phyloP scores from a whole-genome alignment of 2,797 vertebrate genomes.

The Percopsis omiscomaycus region DNA sequence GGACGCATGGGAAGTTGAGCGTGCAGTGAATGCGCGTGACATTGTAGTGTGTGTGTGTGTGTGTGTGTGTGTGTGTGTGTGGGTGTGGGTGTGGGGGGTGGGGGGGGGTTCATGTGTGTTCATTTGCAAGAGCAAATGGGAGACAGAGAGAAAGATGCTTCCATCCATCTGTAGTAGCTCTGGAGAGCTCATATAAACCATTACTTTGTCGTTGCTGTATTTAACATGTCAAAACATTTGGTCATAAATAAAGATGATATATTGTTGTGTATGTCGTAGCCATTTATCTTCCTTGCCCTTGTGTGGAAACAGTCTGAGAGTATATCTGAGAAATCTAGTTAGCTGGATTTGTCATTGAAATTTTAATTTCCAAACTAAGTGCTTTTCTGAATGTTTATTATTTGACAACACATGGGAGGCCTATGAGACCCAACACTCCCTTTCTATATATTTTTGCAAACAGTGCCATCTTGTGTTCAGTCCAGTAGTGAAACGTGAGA shows the following conservation, averaged over 20 bases:
- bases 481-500: not conserved
- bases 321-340: not conserved
- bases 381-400: no score
- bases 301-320: not conserved
- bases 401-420: not conserved
- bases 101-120: not conserved
- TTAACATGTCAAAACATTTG: conserved; percentile 49
- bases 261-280: conserved; percentile 54
- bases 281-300: conserved; percentile 7
- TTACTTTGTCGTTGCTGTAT: conserved; percentile 59
- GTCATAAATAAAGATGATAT: conserved; percentile 61
- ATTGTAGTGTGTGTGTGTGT: not conserved
- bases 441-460: not conserved
- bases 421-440: not conserved
- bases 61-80: conserved; percentile 11
- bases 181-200: conserved; percentile 54
- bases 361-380: not conserved
- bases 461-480: conserved; percentile 15
- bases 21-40: conserved; percentile 30
- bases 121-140: not conserved
- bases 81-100: conserved; percentile 34
- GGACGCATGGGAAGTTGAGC: conserved; percentile 36
- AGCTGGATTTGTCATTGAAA: not conserved
- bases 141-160: not conserved
- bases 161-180: conserved; percentile 66